Evolutionary conservation across 2,113 vertebrate species (phyloP).

Genomic region (Scomber japonicus): DNA sequence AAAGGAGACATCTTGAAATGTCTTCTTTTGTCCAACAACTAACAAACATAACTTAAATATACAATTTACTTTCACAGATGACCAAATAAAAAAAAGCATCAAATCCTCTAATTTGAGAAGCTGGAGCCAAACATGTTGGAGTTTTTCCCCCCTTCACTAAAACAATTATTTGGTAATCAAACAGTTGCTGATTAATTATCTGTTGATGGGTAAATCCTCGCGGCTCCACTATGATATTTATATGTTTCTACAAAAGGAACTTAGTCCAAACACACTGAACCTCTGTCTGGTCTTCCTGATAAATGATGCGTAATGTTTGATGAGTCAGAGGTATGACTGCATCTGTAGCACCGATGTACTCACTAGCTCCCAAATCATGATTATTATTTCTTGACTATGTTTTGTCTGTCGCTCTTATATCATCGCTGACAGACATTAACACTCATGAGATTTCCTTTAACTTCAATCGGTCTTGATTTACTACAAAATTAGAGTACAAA

Average conservation of each 20-base stretch:
- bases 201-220: too few species aligned
- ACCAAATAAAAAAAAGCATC: too few species aligned
- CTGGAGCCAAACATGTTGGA: too few species aligned
- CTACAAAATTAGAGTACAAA: neutral
- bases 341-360: neutral
- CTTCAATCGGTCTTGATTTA: slow-evolving; percentile 1
- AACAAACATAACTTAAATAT: too few species aligned
- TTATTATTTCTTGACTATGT: neutral
- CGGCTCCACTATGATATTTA: neutral
- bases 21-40: too few species aligned
- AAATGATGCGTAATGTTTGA: too few species aligned
- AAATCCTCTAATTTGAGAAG: too few species aligned
- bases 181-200: too few species aligned
- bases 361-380: neutral
- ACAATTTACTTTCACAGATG: too few species aligned
- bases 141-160: too few species aligned
- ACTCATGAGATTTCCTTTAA: neutral
- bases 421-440: neutral
- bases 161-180: too few species aligned
- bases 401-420: neutral
- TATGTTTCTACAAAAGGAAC: neutral
- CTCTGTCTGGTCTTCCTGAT: neutral
- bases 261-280: neutral
- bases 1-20: too few species aligned
- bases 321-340: neutral